Evolutionary conservation across 1,140 invertebrate species (phyloP).

Genomic region (Octopus bimaculoides): DNA sequence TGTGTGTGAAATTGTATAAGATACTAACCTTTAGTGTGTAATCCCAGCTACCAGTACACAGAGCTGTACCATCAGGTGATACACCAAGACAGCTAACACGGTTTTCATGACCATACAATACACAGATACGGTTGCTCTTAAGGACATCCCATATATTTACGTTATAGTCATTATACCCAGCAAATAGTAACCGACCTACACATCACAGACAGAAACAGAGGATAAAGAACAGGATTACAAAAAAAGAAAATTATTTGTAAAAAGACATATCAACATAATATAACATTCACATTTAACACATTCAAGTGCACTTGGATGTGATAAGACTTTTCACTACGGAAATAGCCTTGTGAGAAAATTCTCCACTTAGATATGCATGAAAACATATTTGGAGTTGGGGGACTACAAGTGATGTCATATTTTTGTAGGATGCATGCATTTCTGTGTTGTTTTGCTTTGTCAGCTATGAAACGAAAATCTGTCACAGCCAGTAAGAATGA

Average conservation of each 20-base stretch:
- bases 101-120: conserved; percentile 98
- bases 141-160: conserved; percentile 98
- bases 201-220: conserved; percentile 12
- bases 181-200: conserved; percentile 87
- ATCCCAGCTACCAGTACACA: conserved; percentile 98
- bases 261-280: too few relatives aligned
- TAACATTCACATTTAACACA: neutral
- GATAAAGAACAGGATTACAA: neutral
- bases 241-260: neutral
- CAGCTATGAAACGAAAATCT: too few relatives aligned
- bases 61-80: conserved; percentile 95
- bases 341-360: too few relatives aligned
- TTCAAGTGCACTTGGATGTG: neutral
- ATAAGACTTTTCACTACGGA: too few relatives aligned
- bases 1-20: neutral
- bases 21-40: conserved; percentile 79
- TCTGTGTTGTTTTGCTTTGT: too few relatives aligned
- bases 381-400: too few relatives aligned
- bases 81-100: conserved; percentile 91
- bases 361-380: too few relatives aligned
- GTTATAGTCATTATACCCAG: conserved; percentile 98
- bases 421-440: too few relatives aligned
- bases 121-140: conserved; percentile 84
- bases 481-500: too few relatives aligned
- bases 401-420: too few relatives aligned